Base-by-base conservation (phyloP, 2,797 vertebrate species). In the Macropodus opercularis region DNA sequence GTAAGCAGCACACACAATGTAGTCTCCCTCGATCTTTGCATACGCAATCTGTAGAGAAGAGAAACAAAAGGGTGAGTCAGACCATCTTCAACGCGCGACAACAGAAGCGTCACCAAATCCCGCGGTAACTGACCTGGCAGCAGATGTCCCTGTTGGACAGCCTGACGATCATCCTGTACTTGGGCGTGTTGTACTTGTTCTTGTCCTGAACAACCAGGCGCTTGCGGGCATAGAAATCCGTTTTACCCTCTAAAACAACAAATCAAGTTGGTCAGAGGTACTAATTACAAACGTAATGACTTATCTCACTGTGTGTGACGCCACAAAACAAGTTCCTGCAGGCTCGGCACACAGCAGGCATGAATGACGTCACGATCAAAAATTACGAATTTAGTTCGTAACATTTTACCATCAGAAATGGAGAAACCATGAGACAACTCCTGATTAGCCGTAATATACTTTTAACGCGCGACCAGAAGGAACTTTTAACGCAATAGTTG, bases 111-210 rank as follows among this genome's bases (percentile, higher is more conserved):
- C 9, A 1, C 1, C 1, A 4, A 0, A 3, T 10, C 15, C 50
- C 2, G 8, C 2, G 2, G 8, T 2, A 44, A 65, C 91, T 88
- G 63, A 99, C 98, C 96, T 99, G 98, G 87, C 98, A 99, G 83
- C 98, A 95, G 86, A 99, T 95, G 71, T 99, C 96, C 81, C 96
- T 94, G 94, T 99, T 99, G 80, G 97, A 98, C 52, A 98, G 92
- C 2, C 97, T 90, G 63, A 98, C 96, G 24, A 98, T 97, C 93
- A 99, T 96, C 54, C 98, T 91, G 49, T 99, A 99, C 50, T 99
- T 99, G 4, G 98, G 98, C 1, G 97, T 99, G 88, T 99, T 99
- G 91, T 99, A 99, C 86, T 99, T 99, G 87, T 99, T 99, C 89
- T 99, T 99, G 88, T 99, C 97, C 81, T 99, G 98, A 65, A 99